Base-by-base conservation (phyloP, 2,113 vertebrate genomes). In the Percopsis transmontana region DNA sequence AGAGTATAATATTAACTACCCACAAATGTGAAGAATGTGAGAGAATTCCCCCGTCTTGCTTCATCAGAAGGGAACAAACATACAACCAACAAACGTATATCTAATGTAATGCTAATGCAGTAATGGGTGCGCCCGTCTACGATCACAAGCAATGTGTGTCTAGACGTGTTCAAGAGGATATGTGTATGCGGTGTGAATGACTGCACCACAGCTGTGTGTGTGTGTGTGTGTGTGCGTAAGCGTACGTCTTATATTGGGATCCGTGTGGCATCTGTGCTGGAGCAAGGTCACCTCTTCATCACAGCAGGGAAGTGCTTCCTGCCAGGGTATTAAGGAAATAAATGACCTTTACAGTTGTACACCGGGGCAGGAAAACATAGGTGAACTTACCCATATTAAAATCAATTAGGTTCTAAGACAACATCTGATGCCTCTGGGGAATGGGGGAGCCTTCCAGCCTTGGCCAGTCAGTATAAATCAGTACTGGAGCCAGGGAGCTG, bases 271-370 rank as follows among this genome's bases (percentile, higher is more conserved):
- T 86, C 47, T 58, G 40, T 55, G 56, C 40, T 74, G 53, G 77
- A 39, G 81, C 81, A 85, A 89, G 86, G 86, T 86, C 82, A 82
- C 60, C 40, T 62, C 70, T 74, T 88, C 59, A 82, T 82, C 66
- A 83, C 59, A 41, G 60, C 0, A 33, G 45, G 66, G 55, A 39
- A 27, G 58, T 21, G 19, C 64, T 68, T 77, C 57, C 27, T 33
- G 14, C 53, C 19, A 40, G 73, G 40, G 50, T 68, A 56, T 74
- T 68, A 75, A 66, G 45, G 47, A 84, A 86, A 85, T 69, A 78
- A 87, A 87, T 76, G 64, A 86, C 40, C 38, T 39, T 48, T 6
- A 33, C 27, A 40, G 60, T 68, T 66, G 55, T 67, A 66, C 53
- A 66, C 65, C 74, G 75, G 80, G 78, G 71, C 85, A 68, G 60